Base-by-base conservation (phyloP, 53 echinoderm and acorn worm genomes). In the Luidia sarsii region DNA sequence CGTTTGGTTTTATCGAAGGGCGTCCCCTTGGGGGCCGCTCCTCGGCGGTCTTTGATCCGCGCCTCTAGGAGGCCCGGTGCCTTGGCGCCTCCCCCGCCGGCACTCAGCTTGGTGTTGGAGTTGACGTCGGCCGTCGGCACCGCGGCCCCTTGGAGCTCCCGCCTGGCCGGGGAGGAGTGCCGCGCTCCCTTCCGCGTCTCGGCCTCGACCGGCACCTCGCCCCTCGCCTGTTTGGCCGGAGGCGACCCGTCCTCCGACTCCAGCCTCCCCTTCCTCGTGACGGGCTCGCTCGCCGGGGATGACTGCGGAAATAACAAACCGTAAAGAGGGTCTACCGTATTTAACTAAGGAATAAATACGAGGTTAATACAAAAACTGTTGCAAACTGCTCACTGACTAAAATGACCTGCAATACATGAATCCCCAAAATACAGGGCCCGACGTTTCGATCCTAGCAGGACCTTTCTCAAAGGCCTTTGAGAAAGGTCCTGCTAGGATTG, bases 291-390 rank as follows among this genome's bases (percentile, higher is more conserved):
- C 15, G 39, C 56, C 15, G 33, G 14, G 4, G 72, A 53, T 36
- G 72, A 72, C 72, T 72, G 72, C 56, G 24, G 57, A 39, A 41
- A n/a, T n/a, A n/a, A n/a, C n/a, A n/a, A n/a, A n/a, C n/a, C n/a
- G n/a, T n/a, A n/a, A n/a, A n/a, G n/a, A n/a, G n/a, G n/a, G n/a
- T n/a, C n/a, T n/a, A n/a, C n/a, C n/a, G n/a, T n/a, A n/a, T n/a
- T n/a, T n/a, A n/a, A n/a, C n/a, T n/a, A n/a, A n/a, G n/a, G n/a
- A n/a, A n/a, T n/a, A n/a, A n/a, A n/a, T n/a, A n/a, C n/a, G n/a
- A n/a, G n/a, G n/a, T n/a, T n/a, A n/a, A n/a, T n/a, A n/a, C n/a
- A n/a, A n/a, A n/a, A n/a, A n/a, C n/a, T n/a, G n/a, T n/a, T n/a
- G n/a, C n/a, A n/a, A n/a, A n/a, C n/a, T n/a, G n/a, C n/a, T n/a